phyloP scores from a whole-genome alignment of 2,888 invertebrate genomes.

The Drosophila meridionalis region DNA sequence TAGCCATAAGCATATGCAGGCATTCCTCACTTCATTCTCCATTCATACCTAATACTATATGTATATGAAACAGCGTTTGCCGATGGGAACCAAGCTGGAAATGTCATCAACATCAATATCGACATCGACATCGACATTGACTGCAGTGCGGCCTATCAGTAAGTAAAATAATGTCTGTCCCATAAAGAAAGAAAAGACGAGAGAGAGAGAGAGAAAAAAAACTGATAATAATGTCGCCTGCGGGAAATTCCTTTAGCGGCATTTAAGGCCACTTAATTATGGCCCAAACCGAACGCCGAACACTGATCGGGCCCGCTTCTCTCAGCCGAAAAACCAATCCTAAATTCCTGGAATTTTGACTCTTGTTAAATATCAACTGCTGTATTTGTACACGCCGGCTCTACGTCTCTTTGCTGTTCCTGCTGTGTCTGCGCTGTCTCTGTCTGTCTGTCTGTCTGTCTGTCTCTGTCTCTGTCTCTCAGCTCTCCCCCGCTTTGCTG shows the following conservation, averaged over 20 bases:
- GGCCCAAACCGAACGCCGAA: slow-evolving; percentile 37
- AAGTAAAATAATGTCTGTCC: slow-evolving; percentile 36
- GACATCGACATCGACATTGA: slow-evolving; percentile 43
- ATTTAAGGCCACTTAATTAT: slow-evolving; percentile 79
- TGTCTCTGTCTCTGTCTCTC: slow-evolving; percentile 20
- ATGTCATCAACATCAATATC: slow-evolving; percentile 46
- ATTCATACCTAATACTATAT: slow-evolving; percentile 31
- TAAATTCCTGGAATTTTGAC: slow-evolving; percentile 81
- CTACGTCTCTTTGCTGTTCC: slow-evolving; percentile 21
- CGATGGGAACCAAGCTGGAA: slow-evolving; percentile 39
- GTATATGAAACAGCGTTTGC: slow-evolving; percentile 29
- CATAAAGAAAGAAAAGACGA: slow-evolving; percentile 10
- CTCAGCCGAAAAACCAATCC: slow-evolving; percentile 68
- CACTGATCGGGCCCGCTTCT: slow-evolving; percentile 37
- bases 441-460: neutral
- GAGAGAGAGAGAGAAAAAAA: slow-evolving; percentile 18
- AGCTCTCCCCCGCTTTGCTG: slow-evolving; percentile 24
- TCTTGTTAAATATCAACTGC: slow-evolving; percentile 76
- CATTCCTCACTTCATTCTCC: slow-evolving; percentile 14
- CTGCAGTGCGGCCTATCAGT: slow-evolving; percentile 53
- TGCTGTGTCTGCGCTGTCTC: slow-evolving; percentile 4
- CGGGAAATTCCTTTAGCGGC: slow-evolving; percentile 79
- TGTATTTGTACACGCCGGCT: slow-evolving; percentile 70
- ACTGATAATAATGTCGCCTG: slow-evolving; percentile 79
- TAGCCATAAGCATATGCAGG: slow-evolving; percentile 16